Evolutionary conservation across 2,113 vertebrate genomes (phyloP), one percentile per base, ranked within the genome.

Genomic region (Beaufortia kweichowensis): DNA sequence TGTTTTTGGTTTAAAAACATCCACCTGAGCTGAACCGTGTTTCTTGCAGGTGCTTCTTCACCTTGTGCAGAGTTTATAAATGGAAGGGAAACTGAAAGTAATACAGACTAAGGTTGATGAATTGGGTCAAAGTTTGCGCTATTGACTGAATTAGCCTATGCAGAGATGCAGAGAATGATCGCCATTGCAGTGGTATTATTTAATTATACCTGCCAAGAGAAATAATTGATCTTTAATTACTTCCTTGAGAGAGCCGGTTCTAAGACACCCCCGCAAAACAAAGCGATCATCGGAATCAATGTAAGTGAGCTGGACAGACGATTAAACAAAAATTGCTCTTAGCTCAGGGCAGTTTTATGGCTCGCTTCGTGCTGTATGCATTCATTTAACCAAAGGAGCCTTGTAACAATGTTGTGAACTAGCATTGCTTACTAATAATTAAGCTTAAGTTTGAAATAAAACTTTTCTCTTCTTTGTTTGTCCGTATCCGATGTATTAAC

Each of bases 381-480:
- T 64, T 78, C 33, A 56, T 28, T 81, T 73, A 61, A 61, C 15
- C 1, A 21, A 14, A 31, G 57, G 31, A 60, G 29, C 19, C 12
- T 46, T 41, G 31, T 41, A 72, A 81, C 62, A 41, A 66, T 81
- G 46, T 53, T 77, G 60, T 68, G 29, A 28, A 66, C 28, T 24
- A 76, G 62, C 41, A n/a, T n/a, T n/a, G n/a, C n/a, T n/a, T n/a
- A n/a, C n/a, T n/a, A n/a, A 41, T 70, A 62, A 71, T 79, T 79
- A 77, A 29, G 23, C 29, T 72, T 24, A 39, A 79, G 56, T 53
- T 65, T 71, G 14, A 69, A 53, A 75, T 39, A 53, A 33, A 83
- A 83, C 29, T 28, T 21, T 66, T 23, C 50, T 14, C n/a, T 70
- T 71, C 48, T 77, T 83, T 81, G 53, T 83, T 70, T 61, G 28